These are phyloP conservation scores for Drosophila pseudoananassae DNA, from an alignment of 1,140 invertebrate species.

Conservation along the genomic window DNA sequence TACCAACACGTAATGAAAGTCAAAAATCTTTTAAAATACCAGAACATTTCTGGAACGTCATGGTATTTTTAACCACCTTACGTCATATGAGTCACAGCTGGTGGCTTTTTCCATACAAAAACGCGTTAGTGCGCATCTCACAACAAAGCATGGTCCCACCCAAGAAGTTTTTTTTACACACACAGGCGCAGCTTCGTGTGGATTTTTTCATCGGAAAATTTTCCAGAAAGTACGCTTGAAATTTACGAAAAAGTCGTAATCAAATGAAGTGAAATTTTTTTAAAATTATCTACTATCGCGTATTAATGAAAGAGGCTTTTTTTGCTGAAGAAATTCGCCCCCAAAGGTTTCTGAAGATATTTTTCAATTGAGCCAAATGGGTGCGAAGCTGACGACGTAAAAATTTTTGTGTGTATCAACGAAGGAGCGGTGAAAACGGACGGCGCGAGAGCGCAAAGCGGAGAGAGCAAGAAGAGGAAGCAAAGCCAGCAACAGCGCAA, in stretches of 20 bases:
- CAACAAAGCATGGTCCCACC: constrained; percentile 13
- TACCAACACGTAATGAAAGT: neutral
- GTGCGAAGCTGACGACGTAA: constrained; percentile 72
- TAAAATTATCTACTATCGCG: constrained; percentile 39
- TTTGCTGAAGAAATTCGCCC: constrained; percentile 33
- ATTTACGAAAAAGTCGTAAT: constrained; percentile 59
- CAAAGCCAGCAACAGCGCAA: constrained; percentile 34
- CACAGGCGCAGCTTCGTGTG: constrained; percentile 36
- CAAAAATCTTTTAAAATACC: constrained; percentile 5
- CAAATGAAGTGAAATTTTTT: constrained; percentile 47
- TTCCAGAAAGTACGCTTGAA: constrained; percentile 74
- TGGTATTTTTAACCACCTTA: neutral
- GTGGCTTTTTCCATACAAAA: constrained; percentile 1
- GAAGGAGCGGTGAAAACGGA: constrained; percentile 76
- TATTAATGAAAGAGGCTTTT: constrained; percentile 36
- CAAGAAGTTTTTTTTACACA: constrained; percentile 5
- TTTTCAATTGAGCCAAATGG: constrained; percentile 69
- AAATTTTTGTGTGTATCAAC: constrained; percentile 83
- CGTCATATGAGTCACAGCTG: constrained; percentile 9
- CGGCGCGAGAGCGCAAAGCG: constrained; percentile 69
- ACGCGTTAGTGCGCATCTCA: constrained; percentile 15
- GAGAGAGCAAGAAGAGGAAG: constrained; percentile 60
- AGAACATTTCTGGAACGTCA: neutral
- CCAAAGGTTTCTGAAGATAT: constrained; percentile 40
- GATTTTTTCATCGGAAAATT: constrained; percentile 77